phyloP scores from a whole-genome alignment of 2,113 vertebrate genomes.

The Anolis sagrei region DNA sequence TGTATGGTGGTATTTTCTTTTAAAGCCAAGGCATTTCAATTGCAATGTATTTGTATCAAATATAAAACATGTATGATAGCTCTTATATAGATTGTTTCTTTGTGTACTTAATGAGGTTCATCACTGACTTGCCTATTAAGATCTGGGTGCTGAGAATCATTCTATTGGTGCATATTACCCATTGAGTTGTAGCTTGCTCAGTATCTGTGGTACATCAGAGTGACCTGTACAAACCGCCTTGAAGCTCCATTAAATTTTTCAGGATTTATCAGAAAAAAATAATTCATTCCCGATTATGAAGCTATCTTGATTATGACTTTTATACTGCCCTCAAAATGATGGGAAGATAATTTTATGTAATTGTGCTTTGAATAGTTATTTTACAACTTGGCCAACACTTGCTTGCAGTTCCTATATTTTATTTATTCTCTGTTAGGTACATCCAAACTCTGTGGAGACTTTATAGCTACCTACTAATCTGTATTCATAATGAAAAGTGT shows the following conservation, averaged over 20 bases:
- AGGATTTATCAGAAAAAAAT: background rate
- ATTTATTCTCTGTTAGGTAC: too few relatives aligned
- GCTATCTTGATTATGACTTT: too few relatives aligned
- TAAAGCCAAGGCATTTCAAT: background rate
- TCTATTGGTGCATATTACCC: too few relatives aligned
- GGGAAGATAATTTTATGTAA: background rate
- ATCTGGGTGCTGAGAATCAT: background rate
- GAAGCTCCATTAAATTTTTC: background rate
- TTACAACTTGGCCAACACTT: background rate
- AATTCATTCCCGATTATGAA: too few relatives aligned
- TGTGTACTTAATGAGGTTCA: background rate
- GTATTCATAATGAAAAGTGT: background rate
- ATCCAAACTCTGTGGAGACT: background rate
- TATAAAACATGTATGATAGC: background rate
- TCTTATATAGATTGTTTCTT: background rate
- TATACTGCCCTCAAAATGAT: background rate
- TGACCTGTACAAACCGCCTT: background rate
- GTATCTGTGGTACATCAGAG: background rate
- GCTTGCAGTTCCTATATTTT: background rate
- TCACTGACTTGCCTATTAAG: background rate
- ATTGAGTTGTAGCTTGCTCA: background rate
- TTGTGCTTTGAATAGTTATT: background rate
- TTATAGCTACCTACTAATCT: background rate
- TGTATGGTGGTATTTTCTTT: background rate
- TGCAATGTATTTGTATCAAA: background rate